Evolutionary conservation across 1,140 invertebrate species (phyloP), one percentile per base, ranked within the genome.

Genomic region (Arion vulgaris): DNA sequence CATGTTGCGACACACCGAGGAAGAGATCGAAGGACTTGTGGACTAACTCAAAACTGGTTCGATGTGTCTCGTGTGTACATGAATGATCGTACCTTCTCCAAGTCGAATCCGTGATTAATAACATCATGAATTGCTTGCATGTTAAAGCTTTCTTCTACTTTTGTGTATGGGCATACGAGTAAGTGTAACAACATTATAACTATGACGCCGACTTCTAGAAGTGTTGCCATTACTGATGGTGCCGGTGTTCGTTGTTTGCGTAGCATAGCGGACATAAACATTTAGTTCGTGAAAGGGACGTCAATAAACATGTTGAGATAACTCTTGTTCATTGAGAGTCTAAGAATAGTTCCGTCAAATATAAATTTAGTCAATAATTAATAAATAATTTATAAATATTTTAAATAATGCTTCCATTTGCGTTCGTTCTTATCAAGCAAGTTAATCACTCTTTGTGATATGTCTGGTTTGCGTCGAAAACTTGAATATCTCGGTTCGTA

Each of bases 111-210:
- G 90, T 97, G 95, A 93, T 97, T 98, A 26, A 99, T 93, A 87
- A 99, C 94, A 93, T 99, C 99, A 93, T 99, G 99, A 91, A 96
- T 96, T 23, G 99, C 98, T 94, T 99, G 93, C 34, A 99, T 93
- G 93, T 99, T 99, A 90, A 99, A 99, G 93, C 98, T 99, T 94
- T 99, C 99, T 93, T 99, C 98, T 17, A 99, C 98, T 96, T 99
- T 99, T 0, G 98, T 99, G 91, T 96, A 99, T 69, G 98, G 98
- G 91, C 97, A 98, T 85, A 96, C 94, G 74, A 97, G 89, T 66
- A 99, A 76, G 82, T 92, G 89, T 13, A 88, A 7, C 15, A 89
- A 32, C 86, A 90, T 90, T 15, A 88, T n/a, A 49, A 74, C 28
- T 1, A 80, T 17, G 15, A 80, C 78, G 28, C 62, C n/a, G 39